A percentile compares a stretch with the other conserved stretches of the same genome.
These are phyloP conservation scores for Sesamia nonagrioides DNA, from an alignment of 1,140 invertebrate genomes.

Conservation along the genomic window DNA sequence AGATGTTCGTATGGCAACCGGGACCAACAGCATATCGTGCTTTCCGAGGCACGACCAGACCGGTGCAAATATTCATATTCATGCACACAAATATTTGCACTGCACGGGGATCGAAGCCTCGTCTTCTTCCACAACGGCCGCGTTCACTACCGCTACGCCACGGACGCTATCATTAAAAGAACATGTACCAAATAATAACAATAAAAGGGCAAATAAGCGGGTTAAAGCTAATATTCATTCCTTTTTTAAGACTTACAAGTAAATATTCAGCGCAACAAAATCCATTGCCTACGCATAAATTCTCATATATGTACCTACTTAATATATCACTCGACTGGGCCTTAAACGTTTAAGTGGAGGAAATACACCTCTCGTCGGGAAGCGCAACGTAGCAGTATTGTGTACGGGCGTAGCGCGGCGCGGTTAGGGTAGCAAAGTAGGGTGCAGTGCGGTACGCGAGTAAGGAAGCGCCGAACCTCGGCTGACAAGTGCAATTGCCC, in stretches of 20 bases:
- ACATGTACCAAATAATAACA: too few species aligned
- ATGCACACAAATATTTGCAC: too few species aligned
- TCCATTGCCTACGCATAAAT: background rate
- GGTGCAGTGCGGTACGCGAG: constrained; percentile 43
- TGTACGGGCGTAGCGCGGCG: constrained; percentile 44
- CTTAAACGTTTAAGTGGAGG: constrained; percentile 31
- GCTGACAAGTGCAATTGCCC: constrained; percentile 70
- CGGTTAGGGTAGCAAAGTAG: background rate
- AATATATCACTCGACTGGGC: constrained; percentile 15
- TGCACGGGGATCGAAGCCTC: too few species aligned
- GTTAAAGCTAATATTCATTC: too few species aligned
- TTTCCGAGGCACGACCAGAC: too few species aligned
- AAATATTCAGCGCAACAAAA: background rate
- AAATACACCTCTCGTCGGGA: background rate
- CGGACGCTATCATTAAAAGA: too few species aligned
- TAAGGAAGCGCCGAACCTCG: constrained; percentile 60
- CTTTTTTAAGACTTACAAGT: background rate
- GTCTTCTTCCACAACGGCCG: too few species aligned
- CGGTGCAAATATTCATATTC: too few species aligned
- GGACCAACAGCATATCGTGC: too few species aligned
- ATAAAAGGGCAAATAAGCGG: too few species aligned
- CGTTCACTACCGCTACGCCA: too few species aligned
- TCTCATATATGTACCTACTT: background rate
- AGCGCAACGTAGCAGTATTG: constrained; percentile 40
- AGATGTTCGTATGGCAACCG: too few species aligned